phyloP scores from a whole-genome alignment of 2,888 invertebrate species.

The Lumbricus terrestris region DNA sequence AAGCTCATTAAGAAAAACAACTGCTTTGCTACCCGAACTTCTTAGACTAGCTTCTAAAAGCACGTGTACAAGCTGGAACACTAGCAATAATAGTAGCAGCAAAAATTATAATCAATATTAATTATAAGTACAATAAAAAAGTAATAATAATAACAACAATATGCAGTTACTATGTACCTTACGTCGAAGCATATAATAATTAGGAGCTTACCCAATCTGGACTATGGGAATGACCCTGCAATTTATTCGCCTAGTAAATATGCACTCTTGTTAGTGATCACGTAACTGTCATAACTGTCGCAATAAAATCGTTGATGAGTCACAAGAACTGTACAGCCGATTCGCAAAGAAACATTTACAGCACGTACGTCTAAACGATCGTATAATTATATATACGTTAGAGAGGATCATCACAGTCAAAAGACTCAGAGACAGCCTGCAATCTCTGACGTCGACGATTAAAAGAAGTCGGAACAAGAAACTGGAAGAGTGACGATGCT shows the following conservation, averaged over 20 bases:
- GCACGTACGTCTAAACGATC: background rate
- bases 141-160: background rate
- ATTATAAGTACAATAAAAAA: background rate
- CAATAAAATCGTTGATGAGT: background rate
- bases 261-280: background rate
- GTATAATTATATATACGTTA: background rate
- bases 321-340: background rate
- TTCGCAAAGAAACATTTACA: background rate
- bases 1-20: background rate
- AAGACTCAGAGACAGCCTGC: constrained; percentile 4
- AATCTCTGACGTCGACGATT: background rate
- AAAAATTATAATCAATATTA: background rate
- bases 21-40: background rate
- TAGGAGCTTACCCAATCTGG: background rate
- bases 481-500: background rate
- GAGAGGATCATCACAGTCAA: constrained; percentile 13
- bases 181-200: background rate
- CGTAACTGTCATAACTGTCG: background rate
- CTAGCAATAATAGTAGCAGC: background rate
- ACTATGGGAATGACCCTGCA: background rate
- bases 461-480: constrained; percentile 5
- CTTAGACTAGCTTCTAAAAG: background rate
- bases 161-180: background rate
- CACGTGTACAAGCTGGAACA: background rate
- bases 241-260: background rate